phyloP scores from a whole-genome alignment of 2,113 vertebrate genomes.

The Takifugu bimaculatus region DNA sequence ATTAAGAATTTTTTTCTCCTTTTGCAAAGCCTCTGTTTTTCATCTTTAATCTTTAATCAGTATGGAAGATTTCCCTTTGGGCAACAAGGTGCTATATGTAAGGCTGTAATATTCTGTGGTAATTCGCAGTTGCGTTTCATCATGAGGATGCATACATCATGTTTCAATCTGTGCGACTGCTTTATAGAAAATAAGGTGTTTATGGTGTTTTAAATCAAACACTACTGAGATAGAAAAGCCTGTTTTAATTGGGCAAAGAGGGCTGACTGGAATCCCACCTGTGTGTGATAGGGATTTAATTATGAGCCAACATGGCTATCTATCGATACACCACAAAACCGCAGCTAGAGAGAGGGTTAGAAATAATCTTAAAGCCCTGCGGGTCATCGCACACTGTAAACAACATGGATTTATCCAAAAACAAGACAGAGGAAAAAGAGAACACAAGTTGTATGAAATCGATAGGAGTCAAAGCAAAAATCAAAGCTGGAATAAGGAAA shows the following conservation, averaged over 20 bases:
- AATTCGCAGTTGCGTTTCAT: conserved; percentile 42
- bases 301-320: conserved; percentile 71
- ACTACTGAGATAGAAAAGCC: conserved; percentile 45
- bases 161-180: conserved; percentile 31
- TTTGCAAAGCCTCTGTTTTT: conserved; percentile 44
- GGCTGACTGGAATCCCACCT: conserved; percentile 65
- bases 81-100: conserved; percentile 64
- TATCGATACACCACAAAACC: conserved; percentile 65
- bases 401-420: conserved; percentile 69
- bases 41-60: conserved; percentile 78
- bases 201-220: conserved; percentile 45
- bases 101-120: conserved; percentile 41
- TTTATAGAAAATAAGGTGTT: conserved; percentile 39
- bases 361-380: conserved; percentile 63
- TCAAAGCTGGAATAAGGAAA: conserved; percentile 58
- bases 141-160: conserved; percentile 36
- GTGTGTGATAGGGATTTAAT: conserved; percentile 69
- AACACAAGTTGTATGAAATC: conserved; percentile 67
- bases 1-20: conserved; percentile 61
- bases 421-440: conserved; percentile 59
- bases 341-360: conserved; percentile 56
- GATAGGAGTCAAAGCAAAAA: conserved; percentile 67
- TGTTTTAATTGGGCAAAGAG: conserved; percentile 72
- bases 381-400: conserved; percentile 70
- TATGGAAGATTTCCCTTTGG: conserved; percentile 68